These are phyloP conservation scores for Pangasianodon gigas DNA, from an alignment of 2,113 vertebrate genomes.

Conservation along the genomic window DNA sequence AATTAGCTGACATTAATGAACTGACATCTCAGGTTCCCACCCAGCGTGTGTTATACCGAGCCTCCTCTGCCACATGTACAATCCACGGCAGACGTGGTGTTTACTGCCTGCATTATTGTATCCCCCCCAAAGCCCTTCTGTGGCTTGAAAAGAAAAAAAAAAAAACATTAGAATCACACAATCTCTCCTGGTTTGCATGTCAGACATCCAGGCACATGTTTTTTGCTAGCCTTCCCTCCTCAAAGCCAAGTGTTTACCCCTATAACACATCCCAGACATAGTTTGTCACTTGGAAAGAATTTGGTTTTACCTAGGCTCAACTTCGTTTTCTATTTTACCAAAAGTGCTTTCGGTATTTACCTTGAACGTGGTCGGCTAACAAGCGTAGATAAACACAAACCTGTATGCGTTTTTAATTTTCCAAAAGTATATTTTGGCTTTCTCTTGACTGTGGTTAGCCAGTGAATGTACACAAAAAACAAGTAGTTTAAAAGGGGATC, in stretches of 20 bases:
- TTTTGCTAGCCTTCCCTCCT: background rate
- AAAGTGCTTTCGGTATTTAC: conserved; percentile 19
- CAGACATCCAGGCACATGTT: background rate
- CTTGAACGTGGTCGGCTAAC: background rate
- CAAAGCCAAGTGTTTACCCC: background rate
- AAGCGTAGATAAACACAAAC: background rate
- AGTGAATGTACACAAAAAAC: background rate
- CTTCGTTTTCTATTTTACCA: background rate
- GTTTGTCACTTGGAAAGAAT: conserved; percentile 35
- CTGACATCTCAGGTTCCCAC: background rate
- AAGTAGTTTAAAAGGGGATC: background rate
- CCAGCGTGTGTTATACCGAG: background rate
- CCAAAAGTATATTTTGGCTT: conserved; percentile 8
- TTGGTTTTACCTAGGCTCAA: background rate
- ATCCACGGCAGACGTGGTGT: background rate
- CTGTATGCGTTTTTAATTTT: background rate
- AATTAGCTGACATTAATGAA: background rate
- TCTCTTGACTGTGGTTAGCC: background rate
- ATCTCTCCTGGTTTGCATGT: background rate
- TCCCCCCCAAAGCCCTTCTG: background rate
- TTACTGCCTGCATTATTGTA: background rate
- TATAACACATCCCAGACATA: conserved; percentile 14
- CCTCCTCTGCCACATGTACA: background rate
- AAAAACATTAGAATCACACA: conserved; percentile 5
- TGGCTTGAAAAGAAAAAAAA: background rate